Evolutionary conservation across 2,888 invertebrate genomes (phyloP), one percentile per base, ranked within the genome.

Genomic region (Rhopalosiphum nymphaeae): DNA sequence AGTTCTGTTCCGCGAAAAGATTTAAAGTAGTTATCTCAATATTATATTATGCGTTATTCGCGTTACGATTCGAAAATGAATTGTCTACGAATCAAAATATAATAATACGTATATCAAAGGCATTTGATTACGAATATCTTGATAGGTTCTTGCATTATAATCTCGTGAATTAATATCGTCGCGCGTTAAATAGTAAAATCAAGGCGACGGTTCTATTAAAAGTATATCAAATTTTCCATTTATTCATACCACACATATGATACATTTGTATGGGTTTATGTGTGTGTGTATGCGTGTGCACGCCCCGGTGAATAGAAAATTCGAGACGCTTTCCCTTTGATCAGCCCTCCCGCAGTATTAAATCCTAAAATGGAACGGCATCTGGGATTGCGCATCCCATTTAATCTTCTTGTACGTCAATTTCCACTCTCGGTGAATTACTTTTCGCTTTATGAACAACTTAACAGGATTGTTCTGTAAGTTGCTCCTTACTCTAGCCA

Each of bases 371-470:
- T 91, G 94, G 94, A 90, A 94, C 91, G 84, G 90, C 86, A 91
- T 91, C 90, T 86, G 94, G 89, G 86, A 90, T 94, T 90, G 94
- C 67, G 94, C 94, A 90, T 94, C 61, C 90, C 89, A 90, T 94
- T 94, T 94, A 94, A 94, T 94, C 94, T 94, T 94, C 94, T 94
- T 94, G 89, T 90, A 94, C 94, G 90, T 94, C 94, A 94, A 94
- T 91, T 90, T 94, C 90, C 90, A 91, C 94, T 94, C 94, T 91
- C 86, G 94, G 94, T 94, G 90, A 94, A 94, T 94, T 94, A 94
- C 94, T 94, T 91, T 94, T 91, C 89, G 94, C 94, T 94, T 94
- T 94, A 90, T 94, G 94, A 94, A 94, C 94, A 94, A 90, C 90
- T 94, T 94, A 94, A 94, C 94, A 67, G 90, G 90, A 93, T 93